Conservation (phyloP, 2,888 invertebrate species). For the Zaprionus bogoriensis region DNA sequence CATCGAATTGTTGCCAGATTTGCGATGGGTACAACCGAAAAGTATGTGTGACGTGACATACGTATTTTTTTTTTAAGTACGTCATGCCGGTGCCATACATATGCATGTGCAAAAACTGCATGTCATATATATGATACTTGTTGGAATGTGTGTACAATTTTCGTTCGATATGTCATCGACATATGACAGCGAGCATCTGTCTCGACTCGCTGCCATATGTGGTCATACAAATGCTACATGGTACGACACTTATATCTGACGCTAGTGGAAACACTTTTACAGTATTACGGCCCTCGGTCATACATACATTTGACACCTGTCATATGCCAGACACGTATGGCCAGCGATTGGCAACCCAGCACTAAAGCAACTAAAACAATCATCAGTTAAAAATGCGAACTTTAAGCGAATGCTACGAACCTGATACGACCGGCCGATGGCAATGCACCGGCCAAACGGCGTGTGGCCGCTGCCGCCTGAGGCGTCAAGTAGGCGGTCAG, state of each 20-base stretch:
- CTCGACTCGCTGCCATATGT: too few relatives aligned
- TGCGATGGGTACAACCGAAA: not conserved
- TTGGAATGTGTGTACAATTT: too few relatives aligned
- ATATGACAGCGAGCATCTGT: too few relatives aligned
- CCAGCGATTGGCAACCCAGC: not conserved
- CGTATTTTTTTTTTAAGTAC: too few relatives aligned
- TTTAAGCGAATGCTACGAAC: constrained; percentile 83
- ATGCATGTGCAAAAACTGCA: too few relatives aligned
- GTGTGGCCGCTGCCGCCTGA: constrained; percentile 87
- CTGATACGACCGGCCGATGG: constrained; percentile 90
- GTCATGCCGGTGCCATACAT: too few relatives aligned
- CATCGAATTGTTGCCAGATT: not conserved
- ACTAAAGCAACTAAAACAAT: constrained; percentile 10
- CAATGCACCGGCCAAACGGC: constrained; percentile 91
- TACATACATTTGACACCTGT: not conserved
- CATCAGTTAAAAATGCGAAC: not conserved
- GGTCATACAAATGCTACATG: not conserved
- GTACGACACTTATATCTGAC: not conserved
- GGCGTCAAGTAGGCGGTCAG: constrained; percentile 93
- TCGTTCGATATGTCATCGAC: not conserved
- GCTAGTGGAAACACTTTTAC: not conserved
- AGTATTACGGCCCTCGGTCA: not conserved
- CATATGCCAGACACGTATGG: too few relatives aligned
- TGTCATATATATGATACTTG: too few relatives aligned
- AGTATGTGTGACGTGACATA: too few relatives aligned